A percentile compares a stretch with the other conserved stretches of the same genome.
Conservation (phyloP, 1,140 invertebrate species). For the Sitophilus oryzae region DNA sequence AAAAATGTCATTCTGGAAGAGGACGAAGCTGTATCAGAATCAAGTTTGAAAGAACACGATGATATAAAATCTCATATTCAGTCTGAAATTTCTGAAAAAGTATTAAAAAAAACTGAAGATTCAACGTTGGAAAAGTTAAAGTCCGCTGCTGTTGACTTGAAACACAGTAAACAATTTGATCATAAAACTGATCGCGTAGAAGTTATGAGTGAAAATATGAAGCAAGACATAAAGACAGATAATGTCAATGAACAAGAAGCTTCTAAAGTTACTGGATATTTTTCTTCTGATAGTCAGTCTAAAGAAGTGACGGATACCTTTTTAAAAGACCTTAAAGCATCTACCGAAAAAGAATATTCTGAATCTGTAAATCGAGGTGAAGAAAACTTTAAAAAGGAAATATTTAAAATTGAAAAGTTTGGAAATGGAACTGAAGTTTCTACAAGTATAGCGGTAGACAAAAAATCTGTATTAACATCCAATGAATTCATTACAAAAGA, state of each 20-base stretch:
- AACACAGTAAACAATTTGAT: conserved; percentile 2
- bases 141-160: conserved; percentile 4
- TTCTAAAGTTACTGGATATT: conserved; percentile 12
- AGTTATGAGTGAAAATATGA: conserved; percentile 5
- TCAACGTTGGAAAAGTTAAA: conserved; percentile 18
- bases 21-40: conserved; percentile 36
- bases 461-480: conserved; percentile 14
- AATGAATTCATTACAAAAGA: conserved; percentile 19
- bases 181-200: conserved; percentile 6
- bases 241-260: conserved; percentile 1
- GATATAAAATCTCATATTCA: conserved; percentile 32
- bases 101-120: conserved; percentile 24
- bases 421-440: conserved; percentile 14
- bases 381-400: conserved; percentile 7
- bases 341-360: conserved; percentile 9
- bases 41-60: conserved; percentile 31
- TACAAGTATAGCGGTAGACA: conserved; percentile 17
- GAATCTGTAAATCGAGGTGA: conserved; percentile 14
- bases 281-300: conserved; percentile 2
- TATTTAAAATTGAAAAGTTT: conserved; percentile 12
- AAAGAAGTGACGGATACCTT: conserved; percentile 16
- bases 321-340: conserved; percentile 19
- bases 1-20: conserved; percentile 35
- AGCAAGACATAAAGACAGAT: conserved; percentile 3
- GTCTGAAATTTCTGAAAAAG: conserved; percentile 16